Conservation (phyloP, 2,888 invertebrate genomes). For the Noctuana brunneofusca region DNA sequence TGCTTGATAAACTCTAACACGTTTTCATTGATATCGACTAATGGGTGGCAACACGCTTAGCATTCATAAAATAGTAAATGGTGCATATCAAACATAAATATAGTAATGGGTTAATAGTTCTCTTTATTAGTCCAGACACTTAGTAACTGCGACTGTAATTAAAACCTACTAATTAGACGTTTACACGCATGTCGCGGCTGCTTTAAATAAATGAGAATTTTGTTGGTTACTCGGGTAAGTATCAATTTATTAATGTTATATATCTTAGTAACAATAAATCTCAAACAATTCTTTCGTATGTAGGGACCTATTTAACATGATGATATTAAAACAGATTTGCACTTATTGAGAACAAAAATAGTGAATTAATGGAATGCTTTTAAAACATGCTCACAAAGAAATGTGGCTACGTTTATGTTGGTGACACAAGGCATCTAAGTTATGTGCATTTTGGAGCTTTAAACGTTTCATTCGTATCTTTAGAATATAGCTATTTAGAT, state of each 20-base stretch:
- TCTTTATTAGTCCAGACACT: constrained; percentile 7
- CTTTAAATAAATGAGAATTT: neutral
- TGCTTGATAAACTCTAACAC: constrained; percentile 28
- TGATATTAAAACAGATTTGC: too few relatives aligned
- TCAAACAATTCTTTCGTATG: too few relatives aligned
- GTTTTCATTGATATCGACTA: constrained; percentile 26
- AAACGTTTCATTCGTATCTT: constrained; percentile 5
- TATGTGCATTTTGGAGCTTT: constrained; percentile 3
- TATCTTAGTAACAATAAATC: too few relatives aligned
- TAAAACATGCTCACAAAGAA: neutral
- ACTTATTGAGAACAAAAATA: neutral
- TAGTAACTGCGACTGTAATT: neutral
- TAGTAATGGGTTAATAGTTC: constrained; percentile 5
- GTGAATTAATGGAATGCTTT: constrained; percentile 23
- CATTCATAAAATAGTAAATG: constrained; percentile 15
- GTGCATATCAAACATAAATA: constrained; percentile 9
- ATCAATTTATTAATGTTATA: too few relatives aligned
- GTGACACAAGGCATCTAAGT: constrained; percentile 8
- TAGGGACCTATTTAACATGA: too few relatives aligned
- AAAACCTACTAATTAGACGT: constrained; percentile 11
- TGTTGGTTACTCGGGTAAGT: too few relatives aligned
- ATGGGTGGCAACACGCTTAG: constrained; percentile 17
- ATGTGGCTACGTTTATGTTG: neutral
- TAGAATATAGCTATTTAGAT: constrained; percentile 17
- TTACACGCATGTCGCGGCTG: neutral